Base-by-base conservation (phyloP, 2,888 invertebrate genomes). In the Cheiracanthium punctorium region DNA sequence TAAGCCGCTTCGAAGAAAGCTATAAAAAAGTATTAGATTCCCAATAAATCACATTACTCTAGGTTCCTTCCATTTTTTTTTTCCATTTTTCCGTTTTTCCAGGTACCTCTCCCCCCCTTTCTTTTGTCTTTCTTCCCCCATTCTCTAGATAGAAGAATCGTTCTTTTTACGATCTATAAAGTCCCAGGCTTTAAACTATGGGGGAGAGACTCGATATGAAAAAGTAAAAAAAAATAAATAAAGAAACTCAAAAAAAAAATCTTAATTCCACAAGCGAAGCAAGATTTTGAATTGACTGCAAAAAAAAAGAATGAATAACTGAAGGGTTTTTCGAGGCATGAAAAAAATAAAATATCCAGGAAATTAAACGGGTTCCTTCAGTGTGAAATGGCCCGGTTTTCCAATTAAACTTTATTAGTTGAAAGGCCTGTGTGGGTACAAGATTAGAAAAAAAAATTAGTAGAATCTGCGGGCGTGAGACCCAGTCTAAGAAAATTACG, bases 21-120 rank as follows among this genome's bases (percentile, higher is more conserved):
- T 79, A 79, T 79, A 79, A 85, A 84, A 84, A 85, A 85, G 84
- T 85, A 85, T 85, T 85, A 85, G 84, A 85, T 85, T 85, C 70
- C 70, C 79, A 85, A 85, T 85, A 85, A 85, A 85, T 85, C 84
- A 85, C 84, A 85, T 85, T 85, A 85, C 84, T 74, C 58, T 70
- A 24, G 33, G 77, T 69, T 69, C 37, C 69, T 32, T 69, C n/a
- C n/a, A 33, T 28, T 28, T 69, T 37, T 69, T 37, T 69, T 71
- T 41, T 64, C 10, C 41, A 1, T 32, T 72, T 52, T 67, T 29
- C 52, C 73, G 48, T 79, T 73, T 33, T 69, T 70, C 69, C 73
- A 32, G 69, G 33, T 79, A 52, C 41, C 17, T 73, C 28, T n/a
- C n/a, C n/a, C n/a, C n/a, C n/a, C n/a, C n/a, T n/a, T n/a, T 69